Evolutionary conservation across 2,888 invertebrate species (phyloP).

Genomic region (Pediacus dermestoides): DNA sequence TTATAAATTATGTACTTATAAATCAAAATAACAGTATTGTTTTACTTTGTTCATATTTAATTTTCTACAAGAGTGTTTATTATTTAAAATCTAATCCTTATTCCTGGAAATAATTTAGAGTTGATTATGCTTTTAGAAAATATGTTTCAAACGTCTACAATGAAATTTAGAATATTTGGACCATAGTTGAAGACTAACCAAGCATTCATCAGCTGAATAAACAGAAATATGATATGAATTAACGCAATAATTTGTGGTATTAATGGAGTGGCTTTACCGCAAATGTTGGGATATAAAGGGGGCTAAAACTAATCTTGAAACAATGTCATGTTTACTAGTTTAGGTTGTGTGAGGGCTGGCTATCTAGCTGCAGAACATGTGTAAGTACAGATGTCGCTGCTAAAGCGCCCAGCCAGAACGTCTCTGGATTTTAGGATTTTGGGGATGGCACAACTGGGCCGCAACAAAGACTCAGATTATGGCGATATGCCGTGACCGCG

Average conservation of each 20-base stretch:
- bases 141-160: too few relatives aligned
- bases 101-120: too few relatives aligned
- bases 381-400: conserved; percentile 27
- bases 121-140: too few relatives aligned
- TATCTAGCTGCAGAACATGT: conserved; percentile 16
- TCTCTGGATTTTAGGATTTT: conserved; percentile 26
- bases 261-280: conserved; percentile 1
- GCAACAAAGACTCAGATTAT: conserved; percentile 37
- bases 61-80: too few relatives aligned
- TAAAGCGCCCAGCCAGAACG: conserved; percentile 17
- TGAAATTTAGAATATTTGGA: too few relatives aligned
- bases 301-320: conserved; percentile 1
- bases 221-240: conserved; percentile 1
- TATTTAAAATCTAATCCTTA: too few relatives aligned
- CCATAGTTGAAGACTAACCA: too few relatives aligned
- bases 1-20: too few relatives aligned
- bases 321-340: conserved; percentile 1
- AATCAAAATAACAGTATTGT: conserved; percentile 1
- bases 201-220: too few relatives aligned
- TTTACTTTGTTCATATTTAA: too few relatives aligned
- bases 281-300: conserved; percentile 1
- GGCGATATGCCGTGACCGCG: conserved; percentile 37
- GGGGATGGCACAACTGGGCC: conserved; percentile 22
- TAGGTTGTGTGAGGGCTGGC: conserved; percentile 2
- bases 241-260: conserved; percentile 1